Evolutionary conservation across 2,797 vertebrate species (phyloP).

Genomic region (Helicolenus hilgendorfi): DNA sequence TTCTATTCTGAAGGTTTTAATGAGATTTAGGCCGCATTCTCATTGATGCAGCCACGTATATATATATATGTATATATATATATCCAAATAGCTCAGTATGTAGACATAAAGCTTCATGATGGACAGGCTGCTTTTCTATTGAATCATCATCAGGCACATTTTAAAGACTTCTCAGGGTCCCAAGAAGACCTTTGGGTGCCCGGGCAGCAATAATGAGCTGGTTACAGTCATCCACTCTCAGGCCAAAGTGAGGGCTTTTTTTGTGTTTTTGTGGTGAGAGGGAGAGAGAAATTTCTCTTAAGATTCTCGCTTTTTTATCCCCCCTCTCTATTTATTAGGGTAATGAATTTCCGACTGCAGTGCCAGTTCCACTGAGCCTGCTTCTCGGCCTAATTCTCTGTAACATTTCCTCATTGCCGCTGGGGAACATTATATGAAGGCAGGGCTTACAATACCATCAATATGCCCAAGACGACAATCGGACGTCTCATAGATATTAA

Average conservation of each 20-base stretch:
- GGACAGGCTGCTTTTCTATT: conserved; percentile 68
- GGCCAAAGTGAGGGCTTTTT: conserved; percentile 61
- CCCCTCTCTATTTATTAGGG: conserved; percentile 88
- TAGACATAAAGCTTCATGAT: conserved; percentile 44
- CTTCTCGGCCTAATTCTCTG: conserved; percentile 89
- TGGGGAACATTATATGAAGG: conserved; percentile 90
- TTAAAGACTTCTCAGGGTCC: conserved; percentile 62
- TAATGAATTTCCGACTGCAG: conserved; percentile 89
- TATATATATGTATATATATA: conserved; percentile 48
- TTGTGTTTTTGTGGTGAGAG: conserved; percentile 65
- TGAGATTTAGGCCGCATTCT: conserved; percentile 54
- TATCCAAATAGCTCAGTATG: conserved; percentile 36
- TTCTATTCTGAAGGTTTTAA: conserved; percentile 56
- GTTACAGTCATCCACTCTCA: conserved; percentile 54
- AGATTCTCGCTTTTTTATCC: conserved; percentile 72
- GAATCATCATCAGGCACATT: conserved; percentile 68
- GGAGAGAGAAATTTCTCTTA: conserved; percentile 81
- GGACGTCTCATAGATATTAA: conserved; percentile 92
- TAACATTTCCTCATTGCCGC: conserved; percentile 89
- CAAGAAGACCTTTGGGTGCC: conserved; percentile 60
- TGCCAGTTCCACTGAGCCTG: conserved; percentile 87
- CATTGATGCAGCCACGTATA: conserved; percentile 56
- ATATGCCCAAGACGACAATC: conserved; percentile 90
- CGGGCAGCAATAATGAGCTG: conserved; percentile 55
- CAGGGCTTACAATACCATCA: conserved; percentile 90